Evolutionary conservation across 2,113 vertebrate genomes (phyloP), one percentile per base, ranked within the genome.

Genomic region (Ageneiosus marmoratus): DNA sequence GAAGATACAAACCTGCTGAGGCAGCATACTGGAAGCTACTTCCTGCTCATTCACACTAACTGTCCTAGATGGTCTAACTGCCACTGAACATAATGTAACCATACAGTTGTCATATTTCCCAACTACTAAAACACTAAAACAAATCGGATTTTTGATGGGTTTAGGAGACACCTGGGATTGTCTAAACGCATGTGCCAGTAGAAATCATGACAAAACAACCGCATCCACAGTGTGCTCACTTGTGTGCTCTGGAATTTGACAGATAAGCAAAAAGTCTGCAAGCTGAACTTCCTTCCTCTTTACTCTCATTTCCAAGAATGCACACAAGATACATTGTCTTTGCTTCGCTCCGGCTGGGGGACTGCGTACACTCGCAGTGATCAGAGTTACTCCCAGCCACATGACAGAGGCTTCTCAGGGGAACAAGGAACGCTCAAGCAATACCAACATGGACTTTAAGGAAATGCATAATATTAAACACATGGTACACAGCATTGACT

Each of bases 301-400:
- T 86, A 83, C 58, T 53, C 65, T 48, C 44, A 72, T 88, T 88
- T 80, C 27, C 74, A 89, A 76, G 20, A 20, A 93, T 83, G 93
- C 93, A 93, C 91, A 94, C 87, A 24, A 53, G 46, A 91, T 92
- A 89, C 55, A 81, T 93, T 91, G 88, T 62, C 86, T 87, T 84
- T 89, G 85, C 58, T 86, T 85, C 15, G 75, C 46, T 53, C 29
- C 46, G 22, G 56, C 77, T 46, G 16, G 20, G 51, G 63, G 55
- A 55, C 32, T 27, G 46, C 32, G 60, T 53, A 53, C 51, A 27
- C 51, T 46, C 50, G 37, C 27, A 20, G 41, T 70, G 82, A 69
- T 77, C 48, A 50, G 22, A 53, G 18, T 24, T 70, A 44, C 70
- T 63, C 60, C 55, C 29, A 63, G 86, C 75, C 72, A 85, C 88